These are phyloP conservation scores for Alloplasta piceator DNA, from an alignment of 2,888 invertebrate genomes.

Conservation along the genomic window DNA sequence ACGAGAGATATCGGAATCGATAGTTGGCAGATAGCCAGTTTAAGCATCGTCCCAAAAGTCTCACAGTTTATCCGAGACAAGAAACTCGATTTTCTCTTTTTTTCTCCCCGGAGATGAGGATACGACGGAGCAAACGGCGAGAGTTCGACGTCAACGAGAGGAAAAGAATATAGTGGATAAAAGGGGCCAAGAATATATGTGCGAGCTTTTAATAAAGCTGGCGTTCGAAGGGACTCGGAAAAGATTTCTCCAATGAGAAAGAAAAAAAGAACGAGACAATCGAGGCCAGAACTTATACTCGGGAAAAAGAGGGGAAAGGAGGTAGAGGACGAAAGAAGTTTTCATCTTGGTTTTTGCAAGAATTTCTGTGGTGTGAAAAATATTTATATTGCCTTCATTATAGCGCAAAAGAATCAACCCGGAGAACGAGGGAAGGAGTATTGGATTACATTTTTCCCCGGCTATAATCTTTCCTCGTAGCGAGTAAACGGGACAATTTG, in stretches of 20 bases:
- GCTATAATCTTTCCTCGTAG: conserved; percentile 1
- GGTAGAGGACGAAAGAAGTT: too few species aligned
- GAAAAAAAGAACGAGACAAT: background rate
- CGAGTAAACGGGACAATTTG: background rate
- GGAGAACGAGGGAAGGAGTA: conserved; percentile 57
- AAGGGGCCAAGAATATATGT: background rate
- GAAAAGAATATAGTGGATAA: background rate
- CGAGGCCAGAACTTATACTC: background rate
- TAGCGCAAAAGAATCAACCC: conserved; percentile 78
- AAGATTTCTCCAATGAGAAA: background rate
- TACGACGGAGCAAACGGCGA: background rate
- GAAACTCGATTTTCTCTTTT: conserved; percentile 44
- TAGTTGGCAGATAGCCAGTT: conserved; percentile 60
- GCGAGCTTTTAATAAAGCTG: conserved; percentile 20
- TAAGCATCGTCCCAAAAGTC: background rate
- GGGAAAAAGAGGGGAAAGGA: too few species aligned
- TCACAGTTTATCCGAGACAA: conserved; percentile 7
- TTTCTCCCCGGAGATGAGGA: background rate
- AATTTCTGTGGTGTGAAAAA: conserved; percentile 70
- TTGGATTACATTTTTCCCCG: background rate
- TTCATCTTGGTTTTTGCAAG: too few species aligned
- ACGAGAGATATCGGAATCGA: conserved; percentile 50
- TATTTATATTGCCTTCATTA: conserved; percentile 81
- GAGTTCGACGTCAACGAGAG: conserved; percentile 12
- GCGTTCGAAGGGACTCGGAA: background rate